A percentile compares a stretch with the other conserved stretches of the same genome.
Conservation (phyloP, 1,140 invertebrate species). For the Panulirus ornatus region DNA sequence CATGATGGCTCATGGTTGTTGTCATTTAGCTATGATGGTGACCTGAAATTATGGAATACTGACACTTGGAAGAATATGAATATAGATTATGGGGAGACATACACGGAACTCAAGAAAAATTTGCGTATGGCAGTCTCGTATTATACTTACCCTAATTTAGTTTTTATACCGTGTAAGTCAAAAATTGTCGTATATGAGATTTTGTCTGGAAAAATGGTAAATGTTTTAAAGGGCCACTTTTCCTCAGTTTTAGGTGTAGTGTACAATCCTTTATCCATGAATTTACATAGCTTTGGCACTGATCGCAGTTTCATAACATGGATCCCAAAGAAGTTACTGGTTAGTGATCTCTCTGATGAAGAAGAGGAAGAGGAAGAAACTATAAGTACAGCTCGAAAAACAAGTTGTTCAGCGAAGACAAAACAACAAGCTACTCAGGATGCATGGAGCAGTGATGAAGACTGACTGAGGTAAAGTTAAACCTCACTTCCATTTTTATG, state of each 20-base stretch:
- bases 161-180: slow-evolving; percentile 46
- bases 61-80: slow-evolving; percentile 46
- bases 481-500: no score
- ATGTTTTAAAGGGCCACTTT: slow-evolving; percentile 58
- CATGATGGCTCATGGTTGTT: slow-evolving; percentile 63
- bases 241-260: slow-evolving; percentile 47
- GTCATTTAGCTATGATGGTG: slow-evolving; percentile 50
- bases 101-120: slow-evolving; percentile 8
- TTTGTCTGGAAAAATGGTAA: slow-evolving; percentile 48
- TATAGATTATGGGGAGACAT: slow-evolving; percentile 37
- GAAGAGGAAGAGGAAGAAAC: slow-evolving; percentile 23
- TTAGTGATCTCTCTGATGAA: slow-evolving; percentile 17
- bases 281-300: slow-evolving; percentile 54
- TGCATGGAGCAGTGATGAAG: slow-evolving; percentile 64
- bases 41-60: slow-evolving; percentile 53
- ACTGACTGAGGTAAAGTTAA: slow-evolving; percentile 16
- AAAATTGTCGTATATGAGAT: slow-evolving; percentile 53
- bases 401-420: background rate
- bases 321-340: slow-evolving; percentile 40
- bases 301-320: slow-evolving; percentile 63
- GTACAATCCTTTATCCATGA: slow-evolving; percentile 53
- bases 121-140: slow-evolving; percentile 47
- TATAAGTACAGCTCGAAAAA: background rate
- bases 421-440: slow-evolving; percentile 53
- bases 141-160: slow-evolving; percentile 53